Conservation (phyloP, 2,113 vertebrate species). For the Paralichthys olivaceus region DNA sequence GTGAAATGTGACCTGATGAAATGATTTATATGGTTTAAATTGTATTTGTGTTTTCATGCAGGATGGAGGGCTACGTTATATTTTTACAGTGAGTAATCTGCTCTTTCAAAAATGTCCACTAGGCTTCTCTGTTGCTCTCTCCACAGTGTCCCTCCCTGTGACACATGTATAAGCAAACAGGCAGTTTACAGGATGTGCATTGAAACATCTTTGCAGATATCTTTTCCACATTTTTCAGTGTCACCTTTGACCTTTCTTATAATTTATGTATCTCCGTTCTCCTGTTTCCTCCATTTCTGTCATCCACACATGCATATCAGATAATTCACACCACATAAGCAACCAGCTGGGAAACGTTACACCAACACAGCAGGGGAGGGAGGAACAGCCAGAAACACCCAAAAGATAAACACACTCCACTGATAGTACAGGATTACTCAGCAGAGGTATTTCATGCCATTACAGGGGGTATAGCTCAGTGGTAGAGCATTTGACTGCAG, state of each 20-base stretch:
- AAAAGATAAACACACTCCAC: neutral
- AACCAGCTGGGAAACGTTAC: neutral
- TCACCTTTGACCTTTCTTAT: neutral
- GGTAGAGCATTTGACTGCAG: conserved; percentile 94
- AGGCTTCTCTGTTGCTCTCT: conserved; percentile 14
- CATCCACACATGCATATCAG: neutral
- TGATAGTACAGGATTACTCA: accelerated
- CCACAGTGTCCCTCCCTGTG: neutral
- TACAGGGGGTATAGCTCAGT: conserved; percentile 88
- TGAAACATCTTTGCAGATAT: neutral
- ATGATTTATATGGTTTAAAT: neutral
- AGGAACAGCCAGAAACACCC: neutral
- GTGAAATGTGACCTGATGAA: neutral
- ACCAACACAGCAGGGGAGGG: conserved; percentile 27
- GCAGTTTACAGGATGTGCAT: neutral
- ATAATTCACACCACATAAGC: neutral
- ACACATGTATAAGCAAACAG: neutral
- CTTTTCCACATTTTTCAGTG: neutral
- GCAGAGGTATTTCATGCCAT: neutral
- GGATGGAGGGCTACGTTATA: neutral
- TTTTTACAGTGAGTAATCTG: neutral
- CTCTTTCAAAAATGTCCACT: conserved; percentile 11
- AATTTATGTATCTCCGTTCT: neutral
- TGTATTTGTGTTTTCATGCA: neutral
- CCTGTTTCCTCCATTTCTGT: neutral